Evolutionary conservation across 1,140 invertebrate species (phyloP).

Genomic region (Drosophila dunni): DNA sequence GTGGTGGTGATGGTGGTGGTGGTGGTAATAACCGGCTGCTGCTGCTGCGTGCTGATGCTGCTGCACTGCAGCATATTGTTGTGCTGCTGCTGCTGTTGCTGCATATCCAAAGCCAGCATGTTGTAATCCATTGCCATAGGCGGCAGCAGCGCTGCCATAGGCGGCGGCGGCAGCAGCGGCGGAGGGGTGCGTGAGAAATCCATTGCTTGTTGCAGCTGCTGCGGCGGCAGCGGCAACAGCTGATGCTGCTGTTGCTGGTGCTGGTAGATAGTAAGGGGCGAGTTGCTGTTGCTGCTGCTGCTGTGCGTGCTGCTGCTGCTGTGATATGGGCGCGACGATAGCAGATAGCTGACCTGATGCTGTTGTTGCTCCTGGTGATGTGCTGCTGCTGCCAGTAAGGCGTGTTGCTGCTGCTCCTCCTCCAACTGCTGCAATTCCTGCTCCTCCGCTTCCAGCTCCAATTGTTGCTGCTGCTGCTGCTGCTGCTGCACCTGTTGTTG

Average conservation of each 20-base stretch:
- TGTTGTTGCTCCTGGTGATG: conserved; percentile 51
- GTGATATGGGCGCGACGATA: conserved; percentile 64
- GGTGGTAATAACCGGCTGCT: conserved; percentile 76
- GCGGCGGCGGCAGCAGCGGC: conserved; percentile 75
- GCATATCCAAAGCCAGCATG: conserved; percentile 84
- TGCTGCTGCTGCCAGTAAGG: conserved; percentile 46
- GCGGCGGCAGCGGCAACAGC: conserved; percentile 28
- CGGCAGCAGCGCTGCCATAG: conserved; percentile 78
- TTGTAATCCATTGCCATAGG: conserved; percentile 81
- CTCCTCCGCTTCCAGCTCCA: conserved; percentile 42
- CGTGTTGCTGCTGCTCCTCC: conserved; percentile 37
- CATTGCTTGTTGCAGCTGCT: conserved; percentile 61
- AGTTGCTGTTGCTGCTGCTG: conserved; percentile 65
- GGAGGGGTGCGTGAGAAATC: conserved; percentile 74
- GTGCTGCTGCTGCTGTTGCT: conserved; percentile 76
- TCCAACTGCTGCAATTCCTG: conserved; percentile 51
- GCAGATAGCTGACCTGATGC: conserved; percentile 62
- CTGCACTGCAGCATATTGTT: conserved; percentile 76
- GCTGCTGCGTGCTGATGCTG: conserved; percentile 69
- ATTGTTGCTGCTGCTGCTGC: conserved; percentile 46
- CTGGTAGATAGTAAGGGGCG: conserved; percentile 68
- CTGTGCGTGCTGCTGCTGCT: conserved; percentile 61
- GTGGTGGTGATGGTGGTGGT: conserved; percentile 26
- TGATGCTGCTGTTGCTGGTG: conserved; percentile 35
- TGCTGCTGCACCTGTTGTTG: conserved; percentile 56